phyloP scores from a whole-genome alignment of 1,140 invertebrate species.

The Melitaea cinxia region DNA sequence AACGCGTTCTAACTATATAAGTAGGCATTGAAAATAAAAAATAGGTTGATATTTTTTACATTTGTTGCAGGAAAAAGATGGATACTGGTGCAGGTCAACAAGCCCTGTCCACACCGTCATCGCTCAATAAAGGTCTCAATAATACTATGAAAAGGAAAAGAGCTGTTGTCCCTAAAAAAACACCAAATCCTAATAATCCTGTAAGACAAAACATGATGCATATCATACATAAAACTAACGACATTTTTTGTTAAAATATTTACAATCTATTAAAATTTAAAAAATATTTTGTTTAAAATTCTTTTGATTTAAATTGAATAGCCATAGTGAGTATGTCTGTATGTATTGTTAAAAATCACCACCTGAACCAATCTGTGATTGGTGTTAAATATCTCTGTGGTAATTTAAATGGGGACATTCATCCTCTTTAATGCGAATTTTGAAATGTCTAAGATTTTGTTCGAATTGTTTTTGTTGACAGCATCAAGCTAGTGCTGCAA shows the following conservation, averaged over 20 bases:
- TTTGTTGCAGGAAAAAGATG: slow-evolving; percentile 67
- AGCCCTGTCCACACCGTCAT: slow-evolving; percentile 55
- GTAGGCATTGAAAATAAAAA: too few relatives aligned
- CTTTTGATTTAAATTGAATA: background rate
- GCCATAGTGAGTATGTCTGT: slow-evolving; percentile 20
- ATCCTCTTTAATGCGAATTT: slow-evolving; percentile 11
- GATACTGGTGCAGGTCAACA: slow-evolving; percentile 57
- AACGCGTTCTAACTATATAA: too few relatives aligned
- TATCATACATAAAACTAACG: slow-evolving; percentile 30
- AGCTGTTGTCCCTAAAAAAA: slow-evolving; percentile 70
- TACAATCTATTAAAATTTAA: background rate
- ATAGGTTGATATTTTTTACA: background rate
- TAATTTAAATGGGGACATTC: slow-evolving; percentile 24
- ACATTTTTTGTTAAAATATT: slow-evolving; percentile 3
- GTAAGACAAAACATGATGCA: slow-evolving; percentile 54
- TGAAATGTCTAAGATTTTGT: background rate
- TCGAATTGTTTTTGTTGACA: slow-evolving; percentile 35
- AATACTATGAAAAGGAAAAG: slow-evolving; percentile 72
- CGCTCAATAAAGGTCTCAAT: slow-evolving; percentile 64
- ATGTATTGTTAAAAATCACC: slow-evolving; percentile 10
- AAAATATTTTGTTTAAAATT: background rate
- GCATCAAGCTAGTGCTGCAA: slow-evolving; percentile 58
- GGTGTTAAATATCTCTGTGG: too few relatives aligned
- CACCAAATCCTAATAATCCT: slow-evolving; percentile 61
- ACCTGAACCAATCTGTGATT: background rate